Evolutionary conservation across 2,113 vertebrate species (phyloP), one percentile per base, ranked within the genome.

Genomic region (Cardinalis cardinalis): DNA sequence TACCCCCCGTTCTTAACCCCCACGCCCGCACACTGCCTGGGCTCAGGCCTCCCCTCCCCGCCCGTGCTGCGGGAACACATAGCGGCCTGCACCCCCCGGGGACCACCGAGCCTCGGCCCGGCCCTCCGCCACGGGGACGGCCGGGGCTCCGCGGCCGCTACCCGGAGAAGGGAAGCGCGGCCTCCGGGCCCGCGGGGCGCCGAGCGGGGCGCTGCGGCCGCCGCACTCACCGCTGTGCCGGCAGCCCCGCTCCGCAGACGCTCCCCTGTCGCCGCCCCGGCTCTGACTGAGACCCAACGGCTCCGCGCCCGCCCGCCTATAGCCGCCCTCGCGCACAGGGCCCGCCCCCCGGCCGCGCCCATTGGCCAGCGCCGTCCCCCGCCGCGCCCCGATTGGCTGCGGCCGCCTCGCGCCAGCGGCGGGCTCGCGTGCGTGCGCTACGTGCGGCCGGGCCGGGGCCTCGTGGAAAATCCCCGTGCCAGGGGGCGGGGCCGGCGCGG

Each of bases 401-500:
- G 9, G 16, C 28, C 56, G 16, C 44, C 78, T 94, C 64, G 83
- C 85, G 79, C 92, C 92, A 88, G 92, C 69, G 64, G 71, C 48
- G 24, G 88, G 44, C n/a, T 17, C 4, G 48, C 2, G 86, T 87
- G 92, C 94, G 95, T 96, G 94, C 61, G 93, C 83, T 95, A 95
- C 95, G 95, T 95, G 95, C 92, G 43, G 85, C 15, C 12, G 6
- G 24, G 49, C 21, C 36, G 25, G 25, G 56, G 55, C 23, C 46
- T 7, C 53, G 52, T 91, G 94, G 93, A 93, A 94, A 96, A 94
- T 72, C 61, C 87, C 93, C 4, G 52, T 0, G n/a, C 6, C 16
- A 34, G 25, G 63, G 49, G 60, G 46, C 34, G 56, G 44, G 12
- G 55, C 46, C 24, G 16, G n/a, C 2, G 11, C 11, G 18, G 48